Conservation (phyloP, 1,140 invertebrate genomes). For the Chrysoperla carnea region DNA sequence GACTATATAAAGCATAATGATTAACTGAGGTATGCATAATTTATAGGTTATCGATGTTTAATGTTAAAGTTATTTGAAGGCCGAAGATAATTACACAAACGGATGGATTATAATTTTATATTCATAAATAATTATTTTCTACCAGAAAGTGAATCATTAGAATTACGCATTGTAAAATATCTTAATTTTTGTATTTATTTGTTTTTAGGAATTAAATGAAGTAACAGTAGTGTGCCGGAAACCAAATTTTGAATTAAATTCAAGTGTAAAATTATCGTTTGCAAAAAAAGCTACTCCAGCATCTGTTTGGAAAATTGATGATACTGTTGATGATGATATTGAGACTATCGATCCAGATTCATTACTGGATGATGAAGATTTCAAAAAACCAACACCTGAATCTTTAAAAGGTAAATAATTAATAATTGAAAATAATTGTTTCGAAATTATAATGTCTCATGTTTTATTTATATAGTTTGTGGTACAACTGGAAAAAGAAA, state of each 20-base stretch:
- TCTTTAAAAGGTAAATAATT: conserved; percentile 53
- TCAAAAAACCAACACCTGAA: conserved; percentile 64
- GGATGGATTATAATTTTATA: too few relatives aligned
- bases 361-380: conserved; percentile 76
- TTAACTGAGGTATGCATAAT: too few relatives aligned
- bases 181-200: conserved; percentile 20
- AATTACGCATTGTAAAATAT: too few relatives aligned
- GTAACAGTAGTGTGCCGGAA: conserved; percentile 33
- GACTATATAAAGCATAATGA: too few relatives aligned
- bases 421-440: background rate
- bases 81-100: too few relatives aligned
- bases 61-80: background rate
- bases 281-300: conserved; percentile 21
- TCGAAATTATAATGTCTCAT: background rate
- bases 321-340: conserved; percentile 44
- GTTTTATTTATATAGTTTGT: conserved; percentile 47
- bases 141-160: too few relatives aligned
- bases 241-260: conserved; percentile 46
- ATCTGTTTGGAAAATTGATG: conserved; percentile 50
- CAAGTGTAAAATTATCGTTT: conserved; percentile 29
- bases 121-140: too few relatives aligned
- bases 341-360: conserved; percentile 77
- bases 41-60: background rate
- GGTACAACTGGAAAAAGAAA: conserved; percentile 83
- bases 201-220: conserved; percentile 25